These are phyloP conservation scores for Trichopria drosophilae DNA, from an alignment of 2,888 invertebrate genomes.

Conservation along the genomic window DNA sequence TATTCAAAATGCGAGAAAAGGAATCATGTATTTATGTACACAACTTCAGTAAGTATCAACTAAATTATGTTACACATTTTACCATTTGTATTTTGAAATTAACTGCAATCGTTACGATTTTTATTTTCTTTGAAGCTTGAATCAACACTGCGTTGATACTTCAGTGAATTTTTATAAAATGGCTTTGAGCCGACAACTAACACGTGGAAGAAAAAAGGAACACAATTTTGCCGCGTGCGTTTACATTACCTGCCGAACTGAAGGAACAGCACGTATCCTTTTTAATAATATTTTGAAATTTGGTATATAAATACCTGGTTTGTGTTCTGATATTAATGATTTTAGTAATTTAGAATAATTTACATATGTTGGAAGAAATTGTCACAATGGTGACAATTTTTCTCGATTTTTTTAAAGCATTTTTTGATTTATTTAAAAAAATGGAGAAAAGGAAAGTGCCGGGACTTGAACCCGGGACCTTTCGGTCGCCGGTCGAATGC, in stretches of 20 bases:
- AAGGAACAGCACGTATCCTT: conserved; percentile 91
- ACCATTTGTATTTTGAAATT: not conserved
- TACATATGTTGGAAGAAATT: not conserved
- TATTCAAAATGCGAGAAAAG: conserved; percentile 81
- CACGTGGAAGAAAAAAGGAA: conserved; percentile 85
- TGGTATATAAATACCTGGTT: conserved; percentile 15
- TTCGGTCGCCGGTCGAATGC: conserved; percentile 40
- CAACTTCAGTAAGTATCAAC: conserved; percentile 66
- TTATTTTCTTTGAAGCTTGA: conserved; percentile 63
- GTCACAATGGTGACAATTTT: not conserved
- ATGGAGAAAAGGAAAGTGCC: too few species aligned
- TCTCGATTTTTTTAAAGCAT: not conserved
- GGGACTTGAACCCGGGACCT: too few species aligned
- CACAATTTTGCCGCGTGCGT: conserved; percentile 96
- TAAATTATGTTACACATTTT: not conserved
- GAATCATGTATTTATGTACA: conserved; percentile 82
- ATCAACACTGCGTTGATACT: conserved; percentile 89
- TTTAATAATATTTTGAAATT: conserved; percentile 40
- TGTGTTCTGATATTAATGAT: conserved; percentile 1
- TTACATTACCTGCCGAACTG: conserved; percentile 94
- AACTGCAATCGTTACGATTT: conserved; percentile 5
- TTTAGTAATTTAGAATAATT: conserved; percentile 3
- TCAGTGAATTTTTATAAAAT: conserved; percentile 93
- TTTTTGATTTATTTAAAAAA: not conserved
- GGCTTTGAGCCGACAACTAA: conserved; percentile 80